These are phyloP conservation scores for Drosophila bocqueti DNA, from an alignment of 1,140 invertebrate species.

Conservation along the genomic window DNA sequence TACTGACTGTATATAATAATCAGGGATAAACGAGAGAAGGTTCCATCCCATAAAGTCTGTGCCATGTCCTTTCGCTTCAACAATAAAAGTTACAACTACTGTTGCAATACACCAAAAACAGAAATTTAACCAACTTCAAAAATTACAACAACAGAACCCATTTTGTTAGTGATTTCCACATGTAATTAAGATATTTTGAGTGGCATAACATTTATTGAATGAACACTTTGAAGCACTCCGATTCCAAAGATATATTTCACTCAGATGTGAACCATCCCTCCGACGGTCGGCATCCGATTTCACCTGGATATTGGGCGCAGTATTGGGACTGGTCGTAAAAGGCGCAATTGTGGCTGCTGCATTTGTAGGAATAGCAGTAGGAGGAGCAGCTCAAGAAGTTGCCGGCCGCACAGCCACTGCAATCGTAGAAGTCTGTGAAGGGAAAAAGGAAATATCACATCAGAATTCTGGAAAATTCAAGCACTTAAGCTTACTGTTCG, in stretches of 20 bases:
- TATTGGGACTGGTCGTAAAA: constrained; percentile 64
- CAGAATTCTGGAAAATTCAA: neutral
- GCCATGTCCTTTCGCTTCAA: neutral
- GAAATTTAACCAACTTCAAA: neutral
- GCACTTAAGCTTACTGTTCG: constrained; percentile 19
- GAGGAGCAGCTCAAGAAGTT: constrained; percentile 42
- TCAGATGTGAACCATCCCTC: constrained; percentile 49
- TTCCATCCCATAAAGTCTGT: no score
- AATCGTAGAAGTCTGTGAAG: constrained; percentile 55
- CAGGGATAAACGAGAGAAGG: no score
- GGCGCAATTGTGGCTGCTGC: constrained; percentile 52
- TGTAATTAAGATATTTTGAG: neutral
- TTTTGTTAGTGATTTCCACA: neutral
- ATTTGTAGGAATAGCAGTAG: constrained; percentile 69
- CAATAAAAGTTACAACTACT: neutral
- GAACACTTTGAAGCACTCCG: neutral
- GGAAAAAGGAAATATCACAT: neutral
- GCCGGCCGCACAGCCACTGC: constrained; percentile 62
- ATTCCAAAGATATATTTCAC: neutral
- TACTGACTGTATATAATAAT: neutral
- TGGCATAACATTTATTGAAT: neutral
- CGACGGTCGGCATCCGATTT: constrained; percentile 40
- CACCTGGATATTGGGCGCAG: constrained; percentile 40
- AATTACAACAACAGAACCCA: neutral
- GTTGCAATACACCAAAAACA: neutral